Base-by-base conservation (phyloP, 2,888 invertebrate species). In the Amphipoea lucens region DNA sequence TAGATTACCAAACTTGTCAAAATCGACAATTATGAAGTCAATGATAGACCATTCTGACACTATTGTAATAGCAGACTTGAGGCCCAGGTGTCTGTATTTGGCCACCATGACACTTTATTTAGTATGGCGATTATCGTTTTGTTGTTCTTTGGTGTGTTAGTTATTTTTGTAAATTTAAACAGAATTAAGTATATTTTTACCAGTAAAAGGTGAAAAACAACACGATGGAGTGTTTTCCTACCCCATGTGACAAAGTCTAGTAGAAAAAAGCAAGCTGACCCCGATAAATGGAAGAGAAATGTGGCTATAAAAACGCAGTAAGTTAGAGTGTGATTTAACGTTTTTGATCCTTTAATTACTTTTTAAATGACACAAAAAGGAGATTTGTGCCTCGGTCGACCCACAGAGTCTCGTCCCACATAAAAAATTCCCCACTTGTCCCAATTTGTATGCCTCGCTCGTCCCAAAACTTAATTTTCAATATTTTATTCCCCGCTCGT, bases 211-310 rank as follows among this genome's bases (percentile, higher is more conserved):
- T 74, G 74, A 74, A 74, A 74, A 74, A 74, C 74, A 66, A 74
- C 54, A 74, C 45, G 51, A 74, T 74, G 74, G 66, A 74, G 74
- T 74, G 65, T 74, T 74, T 74, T 74, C 69, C 69, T 54, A 69
- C 69, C 69, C 74, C 65, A 66, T 74, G 67, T 75, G 57, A 75
- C 66, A 57, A 75, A 75, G 74, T 75, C 67, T 1, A 67, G 67
- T 68, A 75, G 74, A 75, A 75, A 75, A 75, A 66, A 75, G 74
- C 74, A 75, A 75, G 74, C 74, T 75, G 74, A 75, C 67, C 74
- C 67, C 74, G 74, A 75, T 75, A 75, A 75, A 75, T 75, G 74
- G 74, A 75, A 67, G 54, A 63, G 54, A 75, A 75, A 71, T 71
- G 42, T 42, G 1, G 71, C 71, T 71, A 70, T 42, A 71, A 71